These are phyloP conservation scores for Drosophila biarmipes DNA, from an alignment of 1,140 invertebrate genomes.

Conservation along the genomic window DNA sequence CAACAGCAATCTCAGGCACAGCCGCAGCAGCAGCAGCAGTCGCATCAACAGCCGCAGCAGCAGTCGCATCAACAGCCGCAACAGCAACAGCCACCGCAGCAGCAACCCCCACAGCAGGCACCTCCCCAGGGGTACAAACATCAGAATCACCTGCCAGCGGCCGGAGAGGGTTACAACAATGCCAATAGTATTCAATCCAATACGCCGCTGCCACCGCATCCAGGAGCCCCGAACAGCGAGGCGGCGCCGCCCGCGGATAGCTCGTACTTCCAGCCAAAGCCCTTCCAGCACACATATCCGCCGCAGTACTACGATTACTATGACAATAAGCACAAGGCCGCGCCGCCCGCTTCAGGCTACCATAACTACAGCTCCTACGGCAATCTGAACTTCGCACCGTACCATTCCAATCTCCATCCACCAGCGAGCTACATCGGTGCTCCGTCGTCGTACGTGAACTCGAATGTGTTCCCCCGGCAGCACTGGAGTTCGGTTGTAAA, in stretches of 20 bases:
- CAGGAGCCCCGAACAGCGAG: conserved; percentile 33
- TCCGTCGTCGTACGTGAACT: conserved; percentile 66
- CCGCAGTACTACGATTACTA: conserved; percentile 78
- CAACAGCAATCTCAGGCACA: conserved; percentile 29
- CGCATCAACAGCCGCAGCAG: conserved; percentile 9
- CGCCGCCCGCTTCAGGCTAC: conserved; percentile 51
- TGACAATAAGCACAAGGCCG: conserved; percentile 71
- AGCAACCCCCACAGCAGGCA: conserved; percentile 14
- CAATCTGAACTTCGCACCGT: conserved; percentile 71
- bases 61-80: conserved; percentile 13
- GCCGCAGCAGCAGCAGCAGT: conserved; percentile 24
- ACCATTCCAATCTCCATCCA: conserved; percentile 72
- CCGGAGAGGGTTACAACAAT: conserved; percentile 54
- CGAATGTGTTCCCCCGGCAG: conserved; percentile 71
- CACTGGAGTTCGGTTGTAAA: conserved; percentile 70
- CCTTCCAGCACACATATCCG: conserved; percentile 63
- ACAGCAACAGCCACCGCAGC: conserved; percentile 12
- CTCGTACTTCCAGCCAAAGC: conserved; percentile 62
- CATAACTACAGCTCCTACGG: conserved; percentile 71
- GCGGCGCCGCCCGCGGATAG: conserved; percentile 40
- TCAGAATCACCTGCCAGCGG: conserved; percentile 47
- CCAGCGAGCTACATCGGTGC: conserved; percentile 55
- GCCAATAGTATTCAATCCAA: conserved; percentile 58
- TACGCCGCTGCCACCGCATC: conserved; percentile 48
- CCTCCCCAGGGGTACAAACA: conserved; percentile 52